Evolutionary conservation across 2,797 vertebrate genomes (phyloP), one percentile per base, ranked within the genome.

Genomic region (Ctenosaura bakeri): DNA sequence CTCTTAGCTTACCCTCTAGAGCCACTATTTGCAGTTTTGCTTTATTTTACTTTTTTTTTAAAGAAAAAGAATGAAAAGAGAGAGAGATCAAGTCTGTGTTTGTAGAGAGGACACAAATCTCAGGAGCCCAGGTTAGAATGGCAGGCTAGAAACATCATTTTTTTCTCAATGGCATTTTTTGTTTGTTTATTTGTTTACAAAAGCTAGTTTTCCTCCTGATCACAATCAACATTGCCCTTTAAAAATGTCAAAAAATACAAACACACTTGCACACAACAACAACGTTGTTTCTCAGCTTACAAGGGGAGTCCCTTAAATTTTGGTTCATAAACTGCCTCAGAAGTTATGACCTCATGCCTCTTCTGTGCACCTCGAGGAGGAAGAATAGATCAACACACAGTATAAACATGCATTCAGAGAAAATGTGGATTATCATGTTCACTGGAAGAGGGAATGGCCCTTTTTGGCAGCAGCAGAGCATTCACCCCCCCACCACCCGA

Each of bases 1-100:
- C 0, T 0, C 62, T 50, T 52, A 29, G 16, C 13, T 46, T 85
- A 18, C 32, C 14, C 62, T 85, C 3, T 84, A 1, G 24, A 86
- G 32, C 12, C 66, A 79, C 35, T 87, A 90, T 90, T 87, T 80
- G 90, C n/a, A 83, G 35, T 73, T 73, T 32, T 85, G 83, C 56
- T 79, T 90, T 64, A 76, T 69, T 69, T 69, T 32, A 69, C 32
- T 38, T 69, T 59, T 38, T 69, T 52, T 12, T 50, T 79, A 59
- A 32, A 66, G 6, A 14, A 52, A 52, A 35, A 26, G 20, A 42
- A 46, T 42, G 52, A 71, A n/a, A 22, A 50, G 50, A 38, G 46
- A 42, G 50, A 2, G 73, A 77, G 71, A 74, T 52, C 42, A 64
- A 8, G 29, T 38, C 38, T 62, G 16, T 59, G 18, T 32, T 56